Evolutionary conservation across 2,888 invertebrate genomes (phyloP).

Genomic region (Troides oblongomaculatus): DNA sequence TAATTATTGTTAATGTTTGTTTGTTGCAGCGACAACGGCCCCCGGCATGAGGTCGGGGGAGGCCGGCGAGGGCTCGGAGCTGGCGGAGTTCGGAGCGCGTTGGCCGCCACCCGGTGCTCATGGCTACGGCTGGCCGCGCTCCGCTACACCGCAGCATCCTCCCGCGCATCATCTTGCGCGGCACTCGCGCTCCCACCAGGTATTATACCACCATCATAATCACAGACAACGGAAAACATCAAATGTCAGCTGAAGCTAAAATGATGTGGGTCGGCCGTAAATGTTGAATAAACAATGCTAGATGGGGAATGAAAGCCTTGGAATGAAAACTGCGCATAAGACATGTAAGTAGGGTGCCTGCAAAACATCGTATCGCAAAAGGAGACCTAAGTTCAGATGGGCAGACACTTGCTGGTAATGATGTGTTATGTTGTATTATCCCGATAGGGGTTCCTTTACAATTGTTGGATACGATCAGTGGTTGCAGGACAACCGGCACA

Average conservation of each 20-base stretch:
- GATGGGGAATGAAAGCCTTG: too few relatives aligned
- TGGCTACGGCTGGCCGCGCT: slow-evolving; percentile 78
- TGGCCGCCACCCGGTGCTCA: slow-evolving; percentile 80
- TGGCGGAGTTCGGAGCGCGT: slow-evolving; percentile 76
- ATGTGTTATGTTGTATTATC: neutral
- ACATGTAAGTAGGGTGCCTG: too few relatives aligned
- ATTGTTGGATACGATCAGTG: slow-evolving; percentile 50
- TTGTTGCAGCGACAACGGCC: slow-evolving; percentile 59
- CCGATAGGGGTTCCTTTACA: slow-evolving; percentile 5
- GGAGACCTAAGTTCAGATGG: neutral
- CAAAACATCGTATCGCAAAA: neutral
- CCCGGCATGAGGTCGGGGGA: slow-evolving; percentile 81
- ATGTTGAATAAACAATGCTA: too few relatives aligned
- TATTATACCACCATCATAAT: slow-evolving; percentile 32
- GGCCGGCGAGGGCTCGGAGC: slow-evolving; percentile 79
- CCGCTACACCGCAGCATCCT: slow-evolving; percentile 77
- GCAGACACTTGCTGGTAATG: neutral
- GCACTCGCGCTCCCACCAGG: slow-evolving; percentile 77
- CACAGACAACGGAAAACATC: neutral
- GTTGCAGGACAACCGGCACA: slow-evolving; percentile 74
- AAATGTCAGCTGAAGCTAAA: too few relatives aligned
- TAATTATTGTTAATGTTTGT: slow-evolving; percentile 23
- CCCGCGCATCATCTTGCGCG: slow-evolving; percentile 75
- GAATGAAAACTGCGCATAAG: too few relatives aligned
- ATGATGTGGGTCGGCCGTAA: too few relatives aligned